These are phyloP conservation scores for Phataginus tricuspis DNA, from an alignment of 2,797 vertebrate genomes.

Conservation along the genomic window DNA sequence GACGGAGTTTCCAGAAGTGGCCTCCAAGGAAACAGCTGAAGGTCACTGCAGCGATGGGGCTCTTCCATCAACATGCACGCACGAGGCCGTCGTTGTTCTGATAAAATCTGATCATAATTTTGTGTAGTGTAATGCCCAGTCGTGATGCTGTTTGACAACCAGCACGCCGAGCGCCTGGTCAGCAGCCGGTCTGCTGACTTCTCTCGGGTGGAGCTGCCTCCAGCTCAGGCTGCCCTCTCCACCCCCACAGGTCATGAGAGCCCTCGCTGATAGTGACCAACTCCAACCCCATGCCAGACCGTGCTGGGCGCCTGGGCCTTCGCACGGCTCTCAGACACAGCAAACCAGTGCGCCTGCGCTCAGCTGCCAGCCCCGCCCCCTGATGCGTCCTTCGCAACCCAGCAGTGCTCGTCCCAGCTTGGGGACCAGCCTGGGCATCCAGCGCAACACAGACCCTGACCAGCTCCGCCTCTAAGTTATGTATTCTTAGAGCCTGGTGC, in stretches of 20 bases:
- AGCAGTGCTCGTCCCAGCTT: accelerated
- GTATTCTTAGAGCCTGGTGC: too few species aligned
- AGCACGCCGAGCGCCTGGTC: background rate
- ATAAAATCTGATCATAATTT: background rate
- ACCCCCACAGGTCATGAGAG: background rate
- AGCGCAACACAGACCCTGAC: accelerated
- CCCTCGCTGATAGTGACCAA: accelerated
- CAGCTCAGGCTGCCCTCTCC: background rate
- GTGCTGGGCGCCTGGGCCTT: background rate
- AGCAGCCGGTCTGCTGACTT: accelerated
- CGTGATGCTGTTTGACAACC: too few species aligned
- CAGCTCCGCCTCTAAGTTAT: accelerated
- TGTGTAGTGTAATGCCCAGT: background rate
- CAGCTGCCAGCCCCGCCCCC: background rate
- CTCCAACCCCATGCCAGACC: background rate
- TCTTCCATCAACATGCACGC: background rate
- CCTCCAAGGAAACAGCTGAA: too few species aligned
- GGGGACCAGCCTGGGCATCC: accelerated
- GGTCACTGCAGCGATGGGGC: too few species aligned
- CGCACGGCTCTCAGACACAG: accelerated
- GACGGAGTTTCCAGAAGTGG: background rate
- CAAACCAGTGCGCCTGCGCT: too few species aligned
- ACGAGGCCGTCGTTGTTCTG: background rate
- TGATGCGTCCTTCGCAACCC: too few species aligned
- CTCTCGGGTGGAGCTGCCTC: background rate